A percentile compares a stretch with the other conserved stretches of the same genome.
Evolutionary conservation across 2,797 vertebrate species (phyloP).

Genomic region (Melanotaenia trifasciata): DNA sequence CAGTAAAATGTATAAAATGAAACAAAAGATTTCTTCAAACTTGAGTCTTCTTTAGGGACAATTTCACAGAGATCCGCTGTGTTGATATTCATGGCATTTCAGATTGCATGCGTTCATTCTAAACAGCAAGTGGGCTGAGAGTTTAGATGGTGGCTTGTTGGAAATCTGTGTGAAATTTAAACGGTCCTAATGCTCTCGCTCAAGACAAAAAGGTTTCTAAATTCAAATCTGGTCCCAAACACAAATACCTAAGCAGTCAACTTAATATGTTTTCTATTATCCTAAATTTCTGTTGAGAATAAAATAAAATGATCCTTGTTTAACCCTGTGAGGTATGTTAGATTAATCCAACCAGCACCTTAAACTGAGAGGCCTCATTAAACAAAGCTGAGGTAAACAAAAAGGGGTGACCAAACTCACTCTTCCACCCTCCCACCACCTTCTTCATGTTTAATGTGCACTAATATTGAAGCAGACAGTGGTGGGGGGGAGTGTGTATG

Average conservation of each 20-base stretch:
- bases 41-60: constrained; percentile 16
- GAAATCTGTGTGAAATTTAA: constrained; percentile 19
- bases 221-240: neutral
- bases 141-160: constrained; percentile 20
- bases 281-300: neutral
- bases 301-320: neutral
- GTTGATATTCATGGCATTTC: constrained; percentile 8
- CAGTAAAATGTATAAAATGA: constrained; percentile 26
- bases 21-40: constrained; percentile 35
- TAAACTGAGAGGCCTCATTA: constrained; percentile 32
- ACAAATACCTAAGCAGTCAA: constrained; percentile 16
- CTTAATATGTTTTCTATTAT: neutral
- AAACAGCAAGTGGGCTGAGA: constrained; percentile 1
- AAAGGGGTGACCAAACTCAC: constrained; percentile 18
- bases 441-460: constrained; percentile 42
- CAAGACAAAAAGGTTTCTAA: neutral
- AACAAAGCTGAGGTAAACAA: constrained; percentile 31
- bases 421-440: constrained; percentile 7
- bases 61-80: constrained; percentile 17
- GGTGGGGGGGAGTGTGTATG: constrained; percentile 38
- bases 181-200: neutral
- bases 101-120: constrained; percentile 39
- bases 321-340: constrained; percentile 10
- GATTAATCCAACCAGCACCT: constrained; percentile 38
- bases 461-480: constrained; percentile 35